A percentile compares a stretch with the other conserved stretches of the same genome.
Conservation (phyloP, 2,113 vertebrate species). For the Daubentonia madagascariensis region DNA sequence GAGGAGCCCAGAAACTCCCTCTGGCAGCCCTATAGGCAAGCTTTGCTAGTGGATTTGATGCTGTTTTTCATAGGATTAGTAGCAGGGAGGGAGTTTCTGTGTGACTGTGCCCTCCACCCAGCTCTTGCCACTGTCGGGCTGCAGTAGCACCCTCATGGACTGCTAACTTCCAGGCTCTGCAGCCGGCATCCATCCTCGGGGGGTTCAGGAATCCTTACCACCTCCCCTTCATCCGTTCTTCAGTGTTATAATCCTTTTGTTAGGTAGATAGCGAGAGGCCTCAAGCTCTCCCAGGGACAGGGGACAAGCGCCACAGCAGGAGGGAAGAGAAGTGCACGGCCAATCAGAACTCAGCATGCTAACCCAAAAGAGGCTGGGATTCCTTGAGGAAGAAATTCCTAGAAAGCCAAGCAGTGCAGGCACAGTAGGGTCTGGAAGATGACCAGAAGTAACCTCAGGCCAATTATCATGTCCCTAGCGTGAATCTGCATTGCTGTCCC, state of each 20-base stretch:
- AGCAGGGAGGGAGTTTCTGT: neutral
- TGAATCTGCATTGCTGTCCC: too few species aligned
- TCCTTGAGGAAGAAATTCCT: too few species aligned
- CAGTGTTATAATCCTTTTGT: neutral
- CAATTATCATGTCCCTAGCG: too few species aligned
- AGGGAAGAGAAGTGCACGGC: too few species aligned
- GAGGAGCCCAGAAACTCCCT: neutral
- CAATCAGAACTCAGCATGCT: too few species aligned
- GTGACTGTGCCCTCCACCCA: neutral
- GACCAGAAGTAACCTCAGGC: too few species aligned
- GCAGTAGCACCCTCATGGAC: neutral
- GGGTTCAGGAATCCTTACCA: neutral
- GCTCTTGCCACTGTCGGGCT: neutral
- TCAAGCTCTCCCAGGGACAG: too few species aligned
- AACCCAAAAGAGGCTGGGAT: too few species aligned
- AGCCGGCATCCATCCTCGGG: neutral
- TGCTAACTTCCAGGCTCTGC: neutral
- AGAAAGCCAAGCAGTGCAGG: too few species aligned
- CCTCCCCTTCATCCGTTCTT: neutral
- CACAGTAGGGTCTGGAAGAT: too few species aligned
- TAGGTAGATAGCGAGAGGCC: too few species aligned
- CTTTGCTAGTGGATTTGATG: neutral
- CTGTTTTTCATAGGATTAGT: neutral
- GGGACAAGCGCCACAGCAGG: too few species aligned
- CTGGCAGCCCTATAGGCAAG: neutral